A percentile compares a stretch with the other conserved stretches of the same genome.
These are phyloP conservation scores for Teleogryllus occipitalis DNA, from an alignment of 1,140 invertebrate species.

Conservation along the genomic window DNA sequence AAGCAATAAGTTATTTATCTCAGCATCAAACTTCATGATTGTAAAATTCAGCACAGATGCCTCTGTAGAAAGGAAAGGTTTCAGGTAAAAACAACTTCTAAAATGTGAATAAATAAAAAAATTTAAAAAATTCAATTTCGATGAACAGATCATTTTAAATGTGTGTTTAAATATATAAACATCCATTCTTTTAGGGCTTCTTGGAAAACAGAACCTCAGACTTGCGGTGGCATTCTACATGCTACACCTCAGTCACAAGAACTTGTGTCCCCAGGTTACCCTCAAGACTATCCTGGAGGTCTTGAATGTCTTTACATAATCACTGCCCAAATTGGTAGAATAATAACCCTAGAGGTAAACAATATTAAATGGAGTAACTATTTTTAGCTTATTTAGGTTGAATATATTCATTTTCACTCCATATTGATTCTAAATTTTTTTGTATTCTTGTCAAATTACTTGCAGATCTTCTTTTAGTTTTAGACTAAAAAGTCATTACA, in stretches of 20 bases:
- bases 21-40: conserved; percentile 96
- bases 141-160: background rate
- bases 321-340: conserved; percentile 76
- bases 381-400: background rate
- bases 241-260: conserved; percentile 75
- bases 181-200: conserved; percentile 52
- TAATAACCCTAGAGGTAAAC: conserved; percentile 71
- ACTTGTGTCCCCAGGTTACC: conserved; percentile 83
- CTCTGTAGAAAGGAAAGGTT: conserved; percentile 88
- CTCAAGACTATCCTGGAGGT: conserved; percentile 84
- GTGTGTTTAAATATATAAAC: background rate
- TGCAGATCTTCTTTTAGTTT: no score
- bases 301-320: conserved; percentile 90
- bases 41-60: conserved; percentile 92
- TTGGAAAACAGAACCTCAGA: conserved; percentile 88
- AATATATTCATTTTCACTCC: no score
- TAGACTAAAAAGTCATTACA: background rate
- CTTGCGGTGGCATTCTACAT: conserved; percentile 73
- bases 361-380: background rate
- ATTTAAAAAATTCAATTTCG: background rate
- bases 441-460: no score
- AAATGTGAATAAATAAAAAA: background rate
- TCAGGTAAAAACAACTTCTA: conserved; percentile 43
- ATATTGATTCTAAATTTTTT: no score
- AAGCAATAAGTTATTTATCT: conserved; percentile 75